Evolutionary conservation across 1,140 invertebrate genomes (phyloP), one percentile per base, ranked within the genome.

Genomic region (Heliothis subflexa): DNA sequence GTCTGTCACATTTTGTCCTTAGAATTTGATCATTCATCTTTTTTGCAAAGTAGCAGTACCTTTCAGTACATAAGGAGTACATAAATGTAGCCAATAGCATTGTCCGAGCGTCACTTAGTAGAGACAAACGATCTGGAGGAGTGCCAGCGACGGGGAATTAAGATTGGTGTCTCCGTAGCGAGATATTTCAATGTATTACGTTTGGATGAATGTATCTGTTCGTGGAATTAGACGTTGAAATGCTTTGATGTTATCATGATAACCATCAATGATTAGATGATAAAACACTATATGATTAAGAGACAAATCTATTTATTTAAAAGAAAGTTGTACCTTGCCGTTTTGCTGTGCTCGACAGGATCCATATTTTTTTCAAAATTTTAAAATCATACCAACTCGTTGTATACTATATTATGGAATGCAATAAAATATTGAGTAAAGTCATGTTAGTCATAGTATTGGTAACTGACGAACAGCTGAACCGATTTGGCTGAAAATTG

Each of bases 401-500:
- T n/a, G n/a, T n/a, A n/a, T n/a, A n/a, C n/a, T n/a, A n/a, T n/a
- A n/a, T n/a, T n/a, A n/a, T n/a, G n/a, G n/a, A n/a, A n/a, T n/a
- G n/a, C n/a, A n/a, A n/a, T n/a, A n/a, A n/a, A n/a, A n/a, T n/a
- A n/a, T n/a, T n/a, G n/a, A n/a, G n/a, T n/a, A n/a, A n/a, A n/a
- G n/a, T n/a, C n/a, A n/a, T n/a, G n/a, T n/a, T n/a, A 28, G 28
- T 28, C 4, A 28, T 4, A 2, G 28, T 64, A 78, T 64, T 78
- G 73, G 64, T 78, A 78, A 78, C 77, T 78, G 68, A 78, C 73
- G 68, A 72, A 78, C 77, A 66, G 76, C 66, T 59, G 33, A 59
- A 78, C 76, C 33, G 76, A 78, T 78, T 50, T 78, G 66, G 76
- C 76, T 78, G 76, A 78, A 78, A 78, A 78, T 78, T 78, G 66